phyloP scores from a whole-genome alignment of 35 echinoderm and acorn worm species.

The Stichopus chloronotus region DNA sequence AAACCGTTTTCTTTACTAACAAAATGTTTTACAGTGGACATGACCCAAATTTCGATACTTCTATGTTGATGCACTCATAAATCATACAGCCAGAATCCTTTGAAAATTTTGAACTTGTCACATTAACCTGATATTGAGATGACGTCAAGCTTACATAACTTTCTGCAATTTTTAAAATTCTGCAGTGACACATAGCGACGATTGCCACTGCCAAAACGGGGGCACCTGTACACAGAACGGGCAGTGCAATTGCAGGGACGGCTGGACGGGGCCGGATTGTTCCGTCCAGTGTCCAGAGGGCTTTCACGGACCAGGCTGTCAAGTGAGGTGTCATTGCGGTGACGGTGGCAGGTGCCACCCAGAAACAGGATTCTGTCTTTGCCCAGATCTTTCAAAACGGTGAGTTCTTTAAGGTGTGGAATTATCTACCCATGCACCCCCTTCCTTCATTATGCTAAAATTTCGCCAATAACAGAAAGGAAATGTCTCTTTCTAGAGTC shows the following conservation, averaged over 20 bases:
- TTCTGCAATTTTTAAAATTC: not conserved
- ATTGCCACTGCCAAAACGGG: slow-evolving; percentile 35
- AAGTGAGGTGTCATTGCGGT: not conserved
- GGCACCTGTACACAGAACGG: slow-evolving; percentile 21
- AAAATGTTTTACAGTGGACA: no score
- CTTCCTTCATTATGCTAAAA: no score
- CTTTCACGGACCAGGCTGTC: slow-evolving; percentile 11
- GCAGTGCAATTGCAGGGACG: slow-evolving; percentile 43
- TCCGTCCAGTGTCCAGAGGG: not conserved
- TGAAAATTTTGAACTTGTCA: no score
- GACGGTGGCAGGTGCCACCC: slow-evolving; percentile 1
- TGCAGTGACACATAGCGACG: not conserved
- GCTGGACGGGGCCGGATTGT: slow-evolving; percentile 27
- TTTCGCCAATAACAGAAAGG: no score
- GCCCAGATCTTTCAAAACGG: slow-evolving; percentile 46
- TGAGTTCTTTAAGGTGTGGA: not conserved
- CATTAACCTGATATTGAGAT: not conserved
- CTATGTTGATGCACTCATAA: no score
- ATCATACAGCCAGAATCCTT: no score
- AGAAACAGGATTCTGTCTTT: slow-evolving; percentile 41
- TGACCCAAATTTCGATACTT: no score
- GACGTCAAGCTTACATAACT: not conserved
- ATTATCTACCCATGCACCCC: no score
- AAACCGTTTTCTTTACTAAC: no score
- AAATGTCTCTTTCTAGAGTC: no score